Base-by-base conservation (phyloP, 2,888 invertebrate genomes). In the Gerris lacustris region DNA sequence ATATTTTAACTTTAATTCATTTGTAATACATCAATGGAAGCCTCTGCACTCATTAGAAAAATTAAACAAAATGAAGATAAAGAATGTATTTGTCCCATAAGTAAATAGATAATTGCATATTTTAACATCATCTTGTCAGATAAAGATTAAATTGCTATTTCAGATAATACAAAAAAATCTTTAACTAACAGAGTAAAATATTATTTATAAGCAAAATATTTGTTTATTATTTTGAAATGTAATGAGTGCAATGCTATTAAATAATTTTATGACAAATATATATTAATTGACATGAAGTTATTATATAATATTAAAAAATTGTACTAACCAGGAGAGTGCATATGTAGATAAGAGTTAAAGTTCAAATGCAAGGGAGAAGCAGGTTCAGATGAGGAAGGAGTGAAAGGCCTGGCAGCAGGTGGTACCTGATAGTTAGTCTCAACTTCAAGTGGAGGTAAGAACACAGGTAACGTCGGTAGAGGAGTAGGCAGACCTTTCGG, bases 321-420 rank as follows among this genome's bases (percentile, higher is more conserved):
- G 1, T 31, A 31, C 31, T 55, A 76, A 82, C 83, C 80, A 72
- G 82, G 78, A 67, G 82, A 79, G 74, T 81, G 79, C 83, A 83
- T 83, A 76, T 82, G 81, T 77, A 83, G 79, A 75, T 83, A 83
- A 44, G 81, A 82, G 73, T 80, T 79, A 55, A 80, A 76, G 31
- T 79, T 78, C 6, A 71, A 63, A 62, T 72, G 74, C 6, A 72
- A 67, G 5, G 76, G 74, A 63, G 75, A 74, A 31, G 73, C 70
- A 7, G 73, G 75, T 31, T 75, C 73, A 6, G 74, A 72, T 15
- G 76, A 72, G 71, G 74, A 67, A 11, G 77, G 75, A 66, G 75
- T 73, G 69, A 73, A 77, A 15, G 76, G 75, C 7, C 75, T 69
- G 31, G 75, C 76, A 62, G 74, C 75, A 17, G 76, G 75, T 6